Evolutionary conservation across 2,797 vertebrate species (phyloP).

Genomic region (Tangara arthus): DNA sequence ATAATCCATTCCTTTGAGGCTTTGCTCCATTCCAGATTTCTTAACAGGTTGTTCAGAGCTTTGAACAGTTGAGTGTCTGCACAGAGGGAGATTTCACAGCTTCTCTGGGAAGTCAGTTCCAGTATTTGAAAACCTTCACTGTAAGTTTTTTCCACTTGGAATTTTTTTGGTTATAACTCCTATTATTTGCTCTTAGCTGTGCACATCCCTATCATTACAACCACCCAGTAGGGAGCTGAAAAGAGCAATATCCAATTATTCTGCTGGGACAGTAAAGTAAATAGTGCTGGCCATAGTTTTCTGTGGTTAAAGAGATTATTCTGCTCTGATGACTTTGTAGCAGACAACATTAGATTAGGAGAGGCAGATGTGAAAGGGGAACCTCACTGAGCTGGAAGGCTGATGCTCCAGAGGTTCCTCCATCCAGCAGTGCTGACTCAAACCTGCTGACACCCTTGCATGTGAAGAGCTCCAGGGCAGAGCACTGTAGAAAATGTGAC

Average conservation of each 20-base stretch:
- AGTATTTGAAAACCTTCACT: neutral
- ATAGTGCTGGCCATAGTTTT: neutral
- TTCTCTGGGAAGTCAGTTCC: neutral
- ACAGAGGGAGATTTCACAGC: neutral
- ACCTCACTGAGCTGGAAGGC: neutral
- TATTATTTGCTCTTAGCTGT: neutral
- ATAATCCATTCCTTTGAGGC: neutral
- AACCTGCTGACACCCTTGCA: neutral
- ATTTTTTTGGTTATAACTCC: neutral
- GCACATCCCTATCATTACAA: neutral
- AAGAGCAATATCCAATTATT: neutral
- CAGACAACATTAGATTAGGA: neutral
- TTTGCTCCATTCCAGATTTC: neutral
- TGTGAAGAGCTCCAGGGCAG: neutral
- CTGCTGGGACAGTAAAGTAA: neutral
- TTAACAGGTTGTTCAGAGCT: neutral
- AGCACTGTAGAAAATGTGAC: neutral
- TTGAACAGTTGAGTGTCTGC: neutral
- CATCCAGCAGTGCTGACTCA: neutral
- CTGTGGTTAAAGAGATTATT: neutral
- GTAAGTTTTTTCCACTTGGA: neutral
- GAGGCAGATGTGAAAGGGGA: neutral
- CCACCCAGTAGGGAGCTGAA: neutral
- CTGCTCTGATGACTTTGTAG: neutral
- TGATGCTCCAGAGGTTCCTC: neutral